Conservation (phyloP, 2,113 vertebrate genomes). For the Lepus timidus region DNA sequence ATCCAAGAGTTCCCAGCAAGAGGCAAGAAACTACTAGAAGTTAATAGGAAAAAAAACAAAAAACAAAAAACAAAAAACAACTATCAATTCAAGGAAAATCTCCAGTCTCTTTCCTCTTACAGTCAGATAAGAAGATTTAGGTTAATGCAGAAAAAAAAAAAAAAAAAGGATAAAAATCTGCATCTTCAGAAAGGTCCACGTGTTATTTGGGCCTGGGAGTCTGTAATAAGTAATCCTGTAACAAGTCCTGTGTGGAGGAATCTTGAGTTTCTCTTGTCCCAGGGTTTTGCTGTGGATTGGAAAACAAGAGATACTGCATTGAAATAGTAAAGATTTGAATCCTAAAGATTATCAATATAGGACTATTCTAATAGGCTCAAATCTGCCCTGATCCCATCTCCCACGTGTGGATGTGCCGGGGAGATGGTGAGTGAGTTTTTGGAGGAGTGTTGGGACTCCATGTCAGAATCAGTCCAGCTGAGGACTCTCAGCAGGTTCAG, state of each 20-base stretch:
- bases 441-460: neutral
- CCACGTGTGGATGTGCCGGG: neutral
- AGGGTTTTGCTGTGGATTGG: neutral
- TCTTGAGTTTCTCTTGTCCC: neutral
- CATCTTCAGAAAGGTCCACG: neutral
- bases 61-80: neutral
- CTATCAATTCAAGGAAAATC: neutral
- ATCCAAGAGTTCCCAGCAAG: neutral
- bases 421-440: neutral
- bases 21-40: neutral
- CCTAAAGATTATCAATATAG: neutral
- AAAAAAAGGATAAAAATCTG: neutral
- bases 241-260: neutral
- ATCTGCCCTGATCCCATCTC: neutral
- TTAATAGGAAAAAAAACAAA: slow-evolving; percentile 20
- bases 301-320: neutral
- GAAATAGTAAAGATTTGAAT: neutral
- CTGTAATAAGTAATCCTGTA: neutral
- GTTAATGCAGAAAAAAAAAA: neutral
- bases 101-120: neutral
- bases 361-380: neutral
- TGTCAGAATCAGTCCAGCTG: neutral
- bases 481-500: neutral
- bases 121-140: neutral
- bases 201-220: neutral